Conservation (phyloP, 1,140 invertebrate species). For the Aphidius gifuensis region DNA sequence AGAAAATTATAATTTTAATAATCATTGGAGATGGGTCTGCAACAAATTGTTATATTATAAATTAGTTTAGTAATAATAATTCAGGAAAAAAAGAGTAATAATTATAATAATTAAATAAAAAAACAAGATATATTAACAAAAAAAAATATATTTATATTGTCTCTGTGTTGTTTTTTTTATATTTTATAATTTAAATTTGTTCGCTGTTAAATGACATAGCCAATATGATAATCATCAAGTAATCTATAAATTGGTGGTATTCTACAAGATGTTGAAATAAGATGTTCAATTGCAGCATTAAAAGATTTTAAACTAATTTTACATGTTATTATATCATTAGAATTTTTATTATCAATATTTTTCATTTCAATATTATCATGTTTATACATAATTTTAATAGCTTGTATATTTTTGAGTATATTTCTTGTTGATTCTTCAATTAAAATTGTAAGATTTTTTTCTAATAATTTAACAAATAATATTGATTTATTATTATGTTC, state of each 20-base stretch:
- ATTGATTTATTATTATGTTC: constrained; percentile 37
- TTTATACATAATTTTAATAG: constrained; percentile 47
- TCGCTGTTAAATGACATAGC: constrained; percentile 29
- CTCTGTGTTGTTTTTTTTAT: no score
- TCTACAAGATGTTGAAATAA: constrained; percentile 40
- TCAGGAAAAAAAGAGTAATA: no score
- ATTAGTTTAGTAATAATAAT: no score
- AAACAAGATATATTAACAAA: no score
- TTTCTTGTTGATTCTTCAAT: constrained; percentile 29
- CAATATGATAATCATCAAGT: constrained; percentile 39
- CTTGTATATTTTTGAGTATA: constrained; percentile 31
- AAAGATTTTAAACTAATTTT: constrained; percentile 39
- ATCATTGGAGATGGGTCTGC: no score
- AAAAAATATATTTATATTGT: no score
- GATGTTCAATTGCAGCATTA: constrained; percentile 42
- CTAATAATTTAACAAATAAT: constrained; percentile 44
- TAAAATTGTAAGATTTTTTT: constrained; percentile 42
- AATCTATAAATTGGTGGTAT: constrained; percentile 44
- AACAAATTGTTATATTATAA: no score
- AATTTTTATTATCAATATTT: constrained; percentile 26
- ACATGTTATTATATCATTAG: constrained; percentile 35
- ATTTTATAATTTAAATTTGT: no score
- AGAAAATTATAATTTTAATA: no score
- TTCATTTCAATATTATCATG: constrained; percentile 36
- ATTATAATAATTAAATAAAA: no score